Conservation (phyloP, 1,140 invertebrate species). For the Belonocnema kinseyi region DNA sequence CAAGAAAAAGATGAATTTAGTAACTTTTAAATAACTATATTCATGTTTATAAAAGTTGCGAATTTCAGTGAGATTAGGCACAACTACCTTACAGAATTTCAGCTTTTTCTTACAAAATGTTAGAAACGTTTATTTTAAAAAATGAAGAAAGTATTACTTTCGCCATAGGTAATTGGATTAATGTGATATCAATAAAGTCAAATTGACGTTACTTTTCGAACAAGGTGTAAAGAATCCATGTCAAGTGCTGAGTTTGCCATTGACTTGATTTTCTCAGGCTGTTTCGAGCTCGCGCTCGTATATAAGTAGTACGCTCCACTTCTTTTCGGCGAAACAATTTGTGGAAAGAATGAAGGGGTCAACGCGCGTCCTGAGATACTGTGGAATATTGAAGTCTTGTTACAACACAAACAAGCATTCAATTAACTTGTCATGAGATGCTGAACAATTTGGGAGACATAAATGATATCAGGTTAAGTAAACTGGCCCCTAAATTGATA, state of each 20-base stretch:
- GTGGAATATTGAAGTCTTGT: neutral
- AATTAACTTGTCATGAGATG: neutral
- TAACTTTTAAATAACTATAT: no score
- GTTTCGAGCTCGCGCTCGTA: slow-evolving; percentile 41
- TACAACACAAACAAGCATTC: neutral
- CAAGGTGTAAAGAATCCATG: slow-evolving; percentile 44
- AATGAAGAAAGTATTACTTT: no score
- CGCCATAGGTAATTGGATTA: neutral
- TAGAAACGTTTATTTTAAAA: no score
- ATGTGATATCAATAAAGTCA: neutral
- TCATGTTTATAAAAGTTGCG: no score
- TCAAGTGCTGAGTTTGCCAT: slow-evolving; percentile 56
- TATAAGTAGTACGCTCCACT: slow-evolving; percentile 41
- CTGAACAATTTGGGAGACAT: no score
- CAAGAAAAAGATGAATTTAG: no score
- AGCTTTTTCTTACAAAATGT: no score
- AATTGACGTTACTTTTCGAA: neutral
- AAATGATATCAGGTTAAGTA: no score
- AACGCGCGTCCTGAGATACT: slow-evolving; percentile 36
- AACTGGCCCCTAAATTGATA: no score
- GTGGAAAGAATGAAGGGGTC: slow-evolving; percentile 41
- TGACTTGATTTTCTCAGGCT: slow-evolving; percentile 50
- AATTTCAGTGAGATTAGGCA: no score
- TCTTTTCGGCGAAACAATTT: slow-evolving; percentile 40
- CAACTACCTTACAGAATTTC: no score